These are phyloP conservation scores for Danaus plexippus DNA, from an alignment of 1,140 invertebrate species.

Conservation along the genomic window DNA sequence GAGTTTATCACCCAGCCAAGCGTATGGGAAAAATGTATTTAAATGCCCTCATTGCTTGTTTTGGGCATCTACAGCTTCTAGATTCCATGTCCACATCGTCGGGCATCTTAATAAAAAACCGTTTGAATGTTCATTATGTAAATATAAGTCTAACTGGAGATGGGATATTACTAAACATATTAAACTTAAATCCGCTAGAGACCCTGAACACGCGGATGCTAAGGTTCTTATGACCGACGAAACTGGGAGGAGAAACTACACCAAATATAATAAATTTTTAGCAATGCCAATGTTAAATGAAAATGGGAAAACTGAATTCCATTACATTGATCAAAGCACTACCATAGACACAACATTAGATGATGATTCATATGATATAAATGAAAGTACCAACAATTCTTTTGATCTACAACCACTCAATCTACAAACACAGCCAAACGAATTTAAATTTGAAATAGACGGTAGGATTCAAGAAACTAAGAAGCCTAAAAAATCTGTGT, in stretches of 20 bases:
- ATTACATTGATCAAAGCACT: constrained; percentile 55
- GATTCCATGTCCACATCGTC: constrained; percentile 94
- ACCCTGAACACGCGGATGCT: constrained; percentile 82
- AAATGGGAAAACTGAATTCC: constrained; percentile 60
- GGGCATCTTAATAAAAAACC: constrained; percentile 94
- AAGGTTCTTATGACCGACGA: constrained; percentile 92
- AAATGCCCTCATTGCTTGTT: constrained; percentile 92
- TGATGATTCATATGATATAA: constrained; percentile 45
- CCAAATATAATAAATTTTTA: constrained; percentile 92
- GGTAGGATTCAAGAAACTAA: constrained; percentile 51
- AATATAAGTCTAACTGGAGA: constrained; percentile 94
- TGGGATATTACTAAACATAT: constrained; percentile 98
- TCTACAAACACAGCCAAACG: constrained; percentile 47
- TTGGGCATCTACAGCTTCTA: constrained; percentile 91
- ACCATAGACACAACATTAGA: constrained; percentile 43
- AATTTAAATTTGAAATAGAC: constrained; percentile 43
- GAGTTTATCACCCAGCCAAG: constrained; percentile 63
- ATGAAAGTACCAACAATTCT: constrained; percentile 32
- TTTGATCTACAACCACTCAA: constrained; percentile 64
- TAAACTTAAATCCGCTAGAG: constrained; percentile 86
- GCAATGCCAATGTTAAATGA: constrained; percentile 78
- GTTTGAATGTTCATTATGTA: constrained; percentile 94
- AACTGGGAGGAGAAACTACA: constrained; percentile 91
- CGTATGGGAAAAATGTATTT: constrained; percentile 79
- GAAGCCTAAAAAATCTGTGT: constrained; percentile 67